Evolutionary conservation across 1,140 invertebrate species (phyloP).

Genomic region (Stegodyphus dumicola): DNA sequence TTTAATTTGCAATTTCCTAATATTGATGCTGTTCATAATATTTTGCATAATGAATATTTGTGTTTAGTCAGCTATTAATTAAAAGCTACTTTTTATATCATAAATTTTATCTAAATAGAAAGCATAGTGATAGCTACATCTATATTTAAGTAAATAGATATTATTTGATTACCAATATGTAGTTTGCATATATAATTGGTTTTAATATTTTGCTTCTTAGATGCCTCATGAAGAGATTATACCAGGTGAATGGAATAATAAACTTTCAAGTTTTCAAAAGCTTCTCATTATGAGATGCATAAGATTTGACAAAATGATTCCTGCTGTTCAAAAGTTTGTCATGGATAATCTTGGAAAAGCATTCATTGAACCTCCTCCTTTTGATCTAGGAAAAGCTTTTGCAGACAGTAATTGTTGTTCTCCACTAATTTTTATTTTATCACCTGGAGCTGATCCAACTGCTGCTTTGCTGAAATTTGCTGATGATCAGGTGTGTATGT

Average conservation of each 20-base stretch:
- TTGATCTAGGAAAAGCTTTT: constrained; percentile 72
- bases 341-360: constrained; percentile 70
- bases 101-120: no score
- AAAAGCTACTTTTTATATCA: no score
- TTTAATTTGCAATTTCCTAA: no score
- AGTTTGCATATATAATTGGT: neutral
- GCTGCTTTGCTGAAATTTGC: constrained; percentile 72
- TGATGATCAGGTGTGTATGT: constrained; percentile 69
- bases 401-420: constrained; percentile 70
- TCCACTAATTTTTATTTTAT: constrained; percentile 72
- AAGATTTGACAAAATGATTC: constrained; percentile 78
- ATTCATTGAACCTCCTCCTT: constrained; percentile 72
- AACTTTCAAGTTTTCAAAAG: constrained; percentile 69
- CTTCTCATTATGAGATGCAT: constrained; percentile 71
- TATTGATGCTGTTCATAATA: no score
- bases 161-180: neutral
- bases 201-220: constrained; percentile 61
- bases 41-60: no score
- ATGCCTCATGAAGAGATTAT: constrained; percentile 69
- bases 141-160: no score
- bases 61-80: no score
- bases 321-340: constrained; percentile 79
- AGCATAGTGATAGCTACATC: no score
- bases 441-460: constrained; percentile 72
- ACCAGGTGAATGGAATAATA: constrained; percentile 67